Evolutionary conservation across 2,797 vertebrate species (phyloP), one percentile per base, ranked within the genome.

Genomic region (Falco berigora): DNA sequence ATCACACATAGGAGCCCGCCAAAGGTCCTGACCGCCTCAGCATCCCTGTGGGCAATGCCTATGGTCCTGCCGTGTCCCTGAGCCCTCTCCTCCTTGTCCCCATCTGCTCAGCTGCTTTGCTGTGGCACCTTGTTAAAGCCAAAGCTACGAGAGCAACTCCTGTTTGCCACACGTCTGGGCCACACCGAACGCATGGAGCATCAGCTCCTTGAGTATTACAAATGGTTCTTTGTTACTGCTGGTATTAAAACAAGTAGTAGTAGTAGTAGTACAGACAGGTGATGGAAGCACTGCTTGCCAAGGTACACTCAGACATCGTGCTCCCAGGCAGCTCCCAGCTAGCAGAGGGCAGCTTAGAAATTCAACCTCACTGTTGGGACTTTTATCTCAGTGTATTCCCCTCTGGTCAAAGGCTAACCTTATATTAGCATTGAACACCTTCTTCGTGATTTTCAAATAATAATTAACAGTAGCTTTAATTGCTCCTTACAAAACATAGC

Each of bases 1-100:
- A 16, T 34, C 66, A 27, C 2, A 0, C n/a, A 13, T 0, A 1
- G n/a, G 28, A 78, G 17, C 21, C 52, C 40, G 47, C 19, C 58
- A 24, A 46, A 76, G 19, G 30, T 76, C 46, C n/a, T 47, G 64
- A 52, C 28, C 24, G 13, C 20, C 2, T 3, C 36, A 69, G 44
- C 24, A 14, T 24, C 67, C 81, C 66, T 0, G 2, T 22, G 58
- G 58, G 50, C 58, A 44, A 25, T 2, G 12, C 36, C 52, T 12
- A 9, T 15, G 47, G 56, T 56, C n/a, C 77, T 52, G n/a, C 13
- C 49, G 28, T 0, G 2, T 42, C 32, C n/a, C 56, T 20, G 25
- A 44, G 50, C 44, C 40, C 7, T 62, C 42, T 38, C 21, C 46
- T 55, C 32, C 27, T n/a, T 59, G 28, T 9, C 14, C 14, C 11